Percentiles rank a stretch among this genome's conserved stretches.
phyloP scores from a whole-genome alignment of 2,888 invertebrate genomes.

The Pandemis cinnamomeana region DNA sequence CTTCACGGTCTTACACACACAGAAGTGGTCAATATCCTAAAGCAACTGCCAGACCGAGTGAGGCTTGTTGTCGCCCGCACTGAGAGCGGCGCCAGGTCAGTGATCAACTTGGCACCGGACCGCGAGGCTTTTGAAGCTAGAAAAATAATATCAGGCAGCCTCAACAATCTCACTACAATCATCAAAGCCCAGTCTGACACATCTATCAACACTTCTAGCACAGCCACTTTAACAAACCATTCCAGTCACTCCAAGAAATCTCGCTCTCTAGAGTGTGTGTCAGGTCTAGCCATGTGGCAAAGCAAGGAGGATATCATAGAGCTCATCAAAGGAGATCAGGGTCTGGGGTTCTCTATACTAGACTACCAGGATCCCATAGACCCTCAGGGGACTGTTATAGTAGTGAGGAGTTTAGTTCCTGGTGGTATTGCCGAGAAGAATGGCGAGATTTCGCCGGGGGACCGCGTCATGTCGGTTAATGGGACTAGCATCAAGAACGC shows the following conservation, averaged over 20 bases:
- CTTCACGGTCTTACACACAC: conserved; percentile 97
- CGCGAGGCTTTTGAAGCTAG: conserved; percentile 91
- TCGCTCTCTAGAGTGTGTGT: conserved; percentile 97
- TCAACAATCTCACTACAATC: conserved; percentile 91
- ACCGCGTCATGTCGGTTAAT: conserved; percentile 96
- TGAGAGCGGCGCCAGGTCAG: conserved; percentile 87
- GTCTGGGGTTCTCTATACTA: conserved; percentile 98
- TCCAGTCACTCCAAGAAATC: conserved; percentile 89
- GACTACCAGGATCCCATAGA: conserved; percentile 99
- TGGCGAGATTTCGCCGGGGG: conserved; percentile 97
- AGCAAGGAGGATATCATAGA: conserved; percentile 96
- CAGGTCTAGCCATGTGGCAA: conserved; percentile 98
- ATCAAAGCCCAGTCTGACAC: conserved; percentile 98
- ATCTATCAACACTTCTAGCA: conserved; percentile 94
- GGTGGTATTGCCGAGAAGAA: conserved; percentile 99
- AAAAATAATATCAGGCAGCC: conserved; percentile 93
- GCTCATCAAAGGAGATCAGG: conserved; percentile 96
- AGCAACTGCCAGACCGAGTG: conserved; percentile 95
- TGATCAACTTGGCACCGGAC: conserved; percentile 92
- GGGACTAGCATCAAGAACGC: conserved; percentile 95
- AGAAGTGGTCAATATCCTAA: conserved; percentile 97
- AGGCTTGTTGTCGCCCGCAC: conserved; percentile 94
- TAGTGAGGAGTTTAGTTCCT: conserved; percentile 98
- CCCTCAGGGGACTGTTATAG: conserved; percentile 97
- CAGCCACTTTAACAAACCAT: conserved; percentile 90